Conservation (phyloP, 1,140 invertebrate genomes). For the Drosophila parvula region DNA sequence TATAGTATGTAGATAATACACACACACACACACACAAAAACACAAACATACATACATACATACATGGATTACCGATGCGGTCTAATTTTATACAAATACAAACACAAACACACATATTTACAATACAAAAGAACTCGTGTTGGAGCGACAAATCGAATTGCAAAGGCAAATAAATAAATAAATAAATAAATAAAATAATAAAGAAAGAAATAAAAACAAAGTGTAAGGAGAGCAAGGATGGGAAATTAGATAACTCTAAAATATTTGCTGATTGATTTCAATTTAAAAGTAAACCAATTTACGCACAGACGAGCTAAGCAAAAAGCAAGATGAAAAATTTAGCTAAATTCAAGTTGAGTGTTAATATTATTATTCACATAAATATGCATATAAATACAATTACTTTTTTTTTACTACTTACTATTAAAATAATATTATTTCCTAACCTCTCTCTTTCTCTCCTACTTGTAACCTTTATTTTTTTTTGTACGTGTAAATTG, state of each 20-base stretch:
- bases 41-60: conserved; percentile 5
- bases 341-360: conserved; percentile 71
- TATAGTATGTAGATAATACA: conserved; percentile 52
- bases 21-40: conserved; percentile 24
- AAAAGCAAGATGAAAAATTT: conserved; percentile 51
- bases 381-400: conserved; percentile 39
- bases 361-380: conserved; percentile 47
- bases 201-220: neutral
- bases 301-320: conserved; percentile 43
- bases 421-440: conserved; percentile 27
- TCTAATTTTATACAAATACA: conserved; percentile 35
- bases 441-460: conserved; percentile 15
- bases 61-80: conserved; percentile 47
- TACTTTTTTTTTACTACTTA: conserved; percentile 40
- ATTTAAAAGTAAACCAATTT: conserved; percentile 38
- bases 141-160: conserved; percentile 42
- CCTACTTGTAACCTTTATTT: conserved; percentile 14
- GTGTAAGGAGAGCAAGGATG: neutral
- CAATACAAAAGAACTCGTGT: conserved; percentile 5
- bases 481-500: conserved; percentile 31
- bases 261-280: conserved; percentile 54
- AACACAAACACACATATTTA: conserved; percentile 5
- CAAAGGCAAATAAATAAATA: conserved; percentile 45
- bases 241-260: conserved; percentile 34
- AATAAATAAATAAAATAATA: conserved; percentile 8